Percentiles rank a stretch among this genome's conserved stretches.
Evolutionary conservation across 2,888 invertebrate genomes (phyloP).

Genomic region (Crocallis elinguaria): DNA sequence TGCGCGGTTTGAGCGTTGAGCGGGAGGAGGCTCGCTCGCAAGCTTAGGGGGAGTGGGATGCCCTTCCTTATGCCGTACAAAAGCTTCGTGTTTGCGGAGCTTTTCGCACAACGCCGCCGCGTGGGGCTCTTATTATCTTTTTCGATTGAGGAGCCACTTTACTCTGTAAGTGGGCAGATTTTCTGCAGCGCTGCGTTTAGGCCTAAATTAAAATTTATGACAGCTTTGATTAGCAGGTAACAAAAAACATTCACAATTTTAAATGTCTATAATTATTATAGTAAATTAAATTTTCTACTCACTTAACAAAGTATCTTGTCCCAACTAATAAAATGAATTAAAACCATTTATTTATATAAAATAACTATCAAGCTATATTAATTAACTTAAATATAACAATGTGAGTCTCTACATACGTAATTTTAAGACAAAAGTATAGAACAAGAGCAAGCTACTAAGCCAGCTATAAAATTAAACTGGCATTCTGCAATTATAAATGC

Average conservation of each 20-base stretch:
- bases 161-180: slow-evolving; percentile 83
- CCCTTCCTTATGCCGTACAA: slow-evolving; percentile 73
- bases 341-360: too few species aligned
- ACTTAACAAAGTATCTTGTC: too few species aligned
- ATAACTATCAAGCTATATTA: too few species aligned
- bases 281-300: too few species aligned
- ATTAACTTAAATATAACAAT: too few species aligned
- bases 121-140: slow-evolving; percentile 57
- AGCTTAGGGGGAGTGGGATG: slow-evolving; percentile 68
- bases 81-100: slow-evolving; percentile 70
- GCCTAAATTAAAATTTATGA: slow-evolving; percentile 73
- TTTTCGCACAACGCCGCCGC: slow-evolving; percentile 62
- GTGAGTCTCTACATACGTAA: too few species aligned
- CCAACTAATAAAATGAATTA: too few species aligned
- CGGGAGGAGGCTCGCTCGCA: slow-evolving; percentile 49
- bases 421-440: too few species aligned
- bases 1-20: slow-evolving; percentile 54
- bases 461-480: background rate
- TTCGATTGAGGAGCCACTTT: slow-evolving; percentile 58
- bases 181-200: slow-evolving; percentile 77
- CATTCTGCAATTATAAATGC: slow-evolving; percentile 37
- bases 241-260: background rate
- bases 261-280: too few species aligned
- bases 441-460: too few species aligned
- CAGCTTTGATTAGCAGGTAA: slow-evolving; percentile 11